Evolutionary conservation across 2,797 vertebrate genomes (phyloP).

Genomic region (Nothura maculosa): DNA sequence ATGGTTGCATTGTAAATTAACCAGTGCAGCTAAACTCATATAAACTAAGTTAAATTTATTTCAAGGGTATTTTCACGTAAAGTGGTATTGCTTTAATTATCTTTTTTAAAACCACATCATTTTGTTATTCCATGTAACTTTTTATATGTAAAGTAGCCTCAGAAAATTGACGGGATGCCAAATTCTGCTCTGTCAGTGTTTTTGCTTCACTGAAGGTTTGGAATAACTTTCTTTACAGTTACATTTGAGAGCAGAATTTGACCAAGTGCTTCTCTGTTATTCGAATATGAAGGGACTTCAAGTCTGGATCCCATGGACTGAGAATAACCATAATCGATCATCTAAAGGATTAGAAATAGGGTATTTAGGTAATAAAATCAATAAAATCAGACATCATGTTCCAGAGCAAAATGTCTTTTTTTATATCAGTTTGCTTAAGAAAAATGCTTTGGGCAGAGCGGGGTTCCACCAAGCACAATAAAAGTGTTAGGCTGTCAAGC

Average conservation of each 20-base stretch:
- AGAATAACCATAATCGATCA: not conserved
- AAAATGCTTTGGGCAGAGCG: not conserved
- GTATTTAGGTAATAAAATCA: not conserved
- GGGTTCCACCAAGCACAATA: not conserved
- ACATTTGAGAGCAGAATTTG: not conserved
- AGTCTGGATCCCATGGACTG: not conserved
- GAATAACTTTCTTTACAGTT: not conserved
- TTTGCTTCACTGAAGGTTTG: not conserved
- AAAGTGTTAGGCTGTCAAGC: not conserved
- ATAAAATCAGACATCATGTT: not conserved
- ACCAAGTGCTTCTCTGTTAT: not conserved
- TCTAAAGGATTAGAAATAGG: not conserved
- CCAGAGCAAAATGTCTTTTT: not conserved
- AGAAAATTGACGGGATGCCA: slow-evolving; percentile 25
- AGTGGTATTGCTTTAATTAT: slow-evolving; percentile 72
- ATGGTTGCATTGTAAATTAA: slow-evolving; percentile 65
- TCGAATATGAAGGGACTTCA: not conserved
- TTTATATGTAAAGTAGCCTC: slow-evolving; percentile 73
- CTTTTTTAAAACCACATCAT: slow-evolving; percentile 66
- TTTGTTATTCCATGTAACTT: slow-evolving; percentile 70
- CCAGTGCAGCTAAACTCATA: slow-evolving; percentile 54
- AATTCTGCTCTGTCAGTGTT: slow-evolving; percentile 22
- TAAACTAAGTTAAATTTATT: slow-evolving; percentile 65
- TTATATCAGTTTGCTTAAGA: slow-evolving; percentile 3
- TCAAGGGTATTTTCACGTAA: slow-evolving; percentile 71